These are phyloP conservation scores for Sebastes oblongus DNA, from an alignment of 2,797 vertebrate species.

Conservation along the genomic window DNA sequence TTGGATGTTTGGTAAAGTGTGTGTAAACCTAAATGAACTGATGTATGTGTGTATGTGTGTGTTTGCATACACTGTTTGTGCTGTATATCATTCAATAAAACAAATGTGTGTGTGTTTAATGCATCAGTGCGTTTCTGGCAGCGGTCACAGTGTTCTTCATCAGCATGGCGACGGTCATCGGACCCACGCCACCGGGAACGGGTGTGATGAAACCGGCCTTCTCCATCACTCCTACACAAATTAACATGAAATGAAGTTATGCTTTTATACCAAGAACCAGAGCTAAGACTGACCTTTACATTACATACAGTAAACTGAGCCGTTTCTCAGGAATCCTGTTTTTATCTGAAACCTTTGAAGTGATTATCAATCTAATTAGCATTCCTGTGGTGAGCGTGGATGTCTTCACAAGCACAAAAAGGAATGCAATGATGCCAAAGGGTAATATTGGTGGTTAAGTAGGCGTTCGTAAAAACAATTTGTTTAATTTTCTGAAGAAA, in stretches of 20 bases:
- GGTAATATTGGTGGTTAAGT: background rate
- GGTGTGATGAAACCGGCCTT: conserved; percentile 92
- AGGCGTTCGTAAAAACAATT: background rate
- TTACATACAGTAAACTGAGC: background rate
- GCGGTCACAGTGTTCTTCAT: conserved; percentile 92
- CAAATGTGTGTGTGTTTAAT: conserved; percentile 58
- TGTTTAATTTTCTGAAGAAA: background rate
- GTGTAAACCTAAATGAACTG: background rate
- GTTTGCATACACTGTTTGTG: background rate
- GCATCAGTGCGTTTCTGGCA: conserved; percentile 84
- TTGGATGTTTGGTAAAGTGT: conserved; percentile 1
- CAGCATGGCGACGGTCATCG: conserved; percentile 93
- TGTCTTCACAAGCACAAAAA: background rate
- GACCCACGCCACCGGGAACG: conserved; percentile 92
- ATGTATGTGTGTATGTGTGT: background rate
- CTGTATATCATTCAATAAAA: conserved; percentile 20
- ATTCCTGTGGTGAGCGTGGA: background rate
- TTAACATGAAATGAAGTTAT: background rate
- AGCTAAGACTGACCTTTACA: background rate
- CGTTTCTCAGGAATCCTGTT: background rate
- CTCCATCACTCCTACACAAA: conserved; percentile 87
- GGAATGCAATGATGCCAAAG: rapidly evolving
- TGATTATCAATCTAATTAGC: background rate
- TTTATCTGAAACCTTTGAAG: background rate
- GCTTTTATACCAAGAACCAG: background rate